Evolutionary conservation across 1,140 invertebrate genomes (phyloP).

Genomic region (Aphaenogaster rudis): DNA sequence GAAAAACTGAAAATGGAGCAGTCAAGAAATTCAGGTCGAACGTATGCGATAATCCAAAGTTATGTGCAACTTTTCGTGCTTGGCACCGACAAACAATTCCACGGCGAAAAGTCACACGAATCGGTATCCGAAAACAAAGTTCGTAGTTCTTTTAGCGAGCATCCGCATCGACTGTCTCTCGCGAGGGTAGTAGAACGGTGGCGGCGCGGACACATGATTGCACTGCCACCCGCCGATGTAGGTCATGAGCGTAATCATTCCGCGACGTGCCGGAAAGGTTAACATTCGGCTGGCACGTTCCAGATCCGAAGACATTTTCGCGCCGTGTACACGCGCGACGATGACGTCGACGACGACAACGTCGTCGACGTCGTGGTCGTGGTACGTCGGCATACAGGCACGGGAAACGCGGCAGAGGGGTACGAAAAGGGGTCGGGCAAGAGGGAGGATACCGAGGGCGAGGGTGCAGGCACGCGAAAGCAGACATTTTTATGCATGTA

Average conservation of each 20-base stretch:
- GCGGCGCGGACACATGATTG: slow-evolving; percentile 46
- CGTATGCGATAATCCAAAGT: slow-evolving; percentile 12
- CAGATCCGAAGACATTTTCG: slow-evolving; percentile 74
- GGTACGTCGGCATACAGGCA: slow-evolving; percentile 13
- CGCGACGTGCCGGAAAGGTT: slow-evolving; percentile 77
- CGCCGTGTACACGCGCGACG: slow-evolving; percentile 54
- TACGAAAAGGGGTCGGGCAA: neutral
- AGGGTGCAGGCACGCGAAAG: slow-evolving; percentile 67
- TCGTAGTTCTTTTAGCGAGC: slow-evolving; percentile 24
- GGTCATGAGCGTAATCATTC: slow-evolving; percentile 76
- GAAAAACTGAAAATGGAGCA: neutral
- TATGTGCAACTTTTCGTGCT: slow-evolving; percentile 6
- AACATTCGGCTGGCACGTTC: slow-evolving; percentile 73
- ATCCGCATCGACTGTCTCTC: slow-evolving; percentile 29
- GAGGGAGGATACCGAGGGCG: slow-evolving; percentile 11
- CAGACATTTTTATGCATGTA: slow-evolving; percentile 82
- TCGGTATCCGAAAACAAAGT: slow-evolving; percentile 48
- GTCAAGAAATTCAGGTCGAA: slow-evolving; percentile 28
- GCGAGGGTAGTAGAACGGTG: slow-evolving; percentile 12
- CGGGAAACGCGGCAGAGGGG: neutral
- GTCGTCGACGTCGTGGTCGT: neutral
- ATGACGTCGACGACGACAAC: slow-evolving; percentile 21
- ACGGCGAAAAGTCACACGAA: slow-evolving; percentile 36
- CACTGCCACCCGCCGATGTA: slow-evolving; percentile 47
- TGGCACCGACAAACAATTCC: slow-evolving; percentile 36